These are phyloP conservation scores for Halcyon smyrnensis DNA, from an alignment of 2,797 vertebrate genomes.

Conservation along the genomic window DNA sequence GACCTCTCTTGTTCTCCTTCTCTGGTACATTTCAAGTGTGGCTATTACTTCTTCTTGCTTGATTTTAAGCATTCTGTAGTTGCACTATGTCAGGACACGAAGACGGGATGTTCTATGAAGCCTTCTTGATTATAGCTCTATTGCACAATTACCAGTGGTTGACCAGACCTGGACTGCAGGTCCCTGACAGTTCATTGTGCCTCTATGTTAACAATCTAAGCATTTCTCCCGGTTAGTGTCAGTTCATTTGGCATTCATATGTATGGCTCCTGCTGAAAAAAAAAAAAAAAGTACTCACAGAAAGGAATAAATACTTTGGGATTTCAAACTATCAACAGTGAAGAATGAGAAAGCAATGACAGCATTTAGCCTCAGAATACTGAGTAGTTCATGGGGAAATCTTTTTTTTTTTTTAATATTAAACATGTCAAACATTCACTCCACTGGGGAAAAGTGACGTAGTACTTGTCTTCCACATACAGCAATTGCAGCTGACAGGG, in stretches of 20 bases:
- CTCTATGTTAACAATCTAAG: neutral
- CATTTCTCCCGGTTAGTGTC: fast-evolving
- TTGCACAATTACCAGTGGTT: neutral
- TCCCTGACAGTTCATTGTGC: neutral
- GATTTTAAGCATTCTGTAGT: neutral
- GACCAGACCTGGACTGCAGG: neutral
- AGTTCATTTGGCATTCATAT: neutral
- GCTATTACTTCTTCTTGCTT: neutral
- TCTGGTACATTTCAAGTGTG: neutral
- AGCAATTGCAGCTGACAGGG: neutral
- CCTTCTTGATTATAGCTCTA: neutral
- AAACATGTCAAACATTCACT: neutral
- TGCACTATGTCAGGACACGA: neutral
- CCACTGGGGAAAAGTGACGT: neutral
- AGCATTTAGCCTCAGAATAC: neutral
- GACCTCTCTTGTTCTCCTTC: neutral
- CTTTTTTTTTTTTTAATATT: neutral
- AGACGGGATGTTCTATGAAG: neutral
- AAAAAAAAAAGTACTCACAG: neutral
- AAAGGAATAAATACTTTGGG: neutral
- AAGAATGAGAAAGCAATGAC: neutral
- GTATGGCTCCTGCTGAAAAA: neutral
- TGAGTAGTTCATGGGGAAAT: neutral
- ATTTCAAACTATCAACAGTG: neutral
- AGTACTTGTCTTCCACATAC: neutral